Evolutionary conservation across 1,140 invertebrate genomes (phyloP), one percentile per base, ranked within the genome.

Genomic region (Cydia splendana): DNA sequence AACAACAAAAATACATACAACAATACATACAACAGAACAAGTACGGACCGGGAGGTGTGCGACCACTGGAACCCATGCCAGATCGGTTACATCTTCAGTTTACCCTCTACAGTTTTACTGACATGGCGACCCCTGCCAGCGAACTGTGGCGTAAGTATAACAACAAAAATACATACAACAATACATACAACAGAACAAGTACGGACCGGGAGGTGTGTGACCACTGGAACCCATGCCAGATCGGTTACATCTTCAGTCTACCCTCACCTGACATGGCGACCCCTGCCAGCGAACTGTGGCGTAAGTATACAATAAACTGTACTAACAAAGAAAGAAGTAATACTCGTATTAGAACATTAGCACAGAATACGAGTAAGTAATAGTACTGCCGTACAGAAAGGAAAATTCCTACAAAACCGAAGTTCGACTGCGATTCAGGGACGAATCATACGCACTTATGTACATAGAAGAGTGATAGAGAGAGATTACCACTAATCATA

Each of bases 31-130:
- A n/a, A n/a, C n/a, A n/a, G n/a, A n/a, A n/a, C n/a, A n/a, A n/a
- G n/a, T n/a, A n/a, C 91, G 0, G 91, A 93, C 69, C 74, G 82
- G 0, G 90, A 93, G 67, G 88, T 93, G 0, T 93, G 91, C 18
- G 91, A 91, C 62, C 89, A 91, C 65, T 92, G 90, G 89, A 90
- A 89, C 69, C 91, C 91, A 0, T 92, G 91, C 76, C 89, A 91
- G 75, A 87, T 92, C 6, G 91, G 91, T 0, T 92, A 92, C 65
- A 91, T 92, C 30, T 92, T 86, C 80, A 88, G 87, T 57, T 69
- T 92, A 2, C 89, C 90, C 0, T 84, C 88, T n/a, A n/a, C n/a
- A n/a, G n/a, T n/a, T n/a, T n/a, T 1, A 84, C 88, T 0, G 91
- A 92, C 75, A 86, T 87, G 76, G 91, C 91, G 0, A 24, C 83